phyloP scores from a whole-genome alignment of 2,113 vertebrate genomes.

The Tichodroma muraria region DNA sequence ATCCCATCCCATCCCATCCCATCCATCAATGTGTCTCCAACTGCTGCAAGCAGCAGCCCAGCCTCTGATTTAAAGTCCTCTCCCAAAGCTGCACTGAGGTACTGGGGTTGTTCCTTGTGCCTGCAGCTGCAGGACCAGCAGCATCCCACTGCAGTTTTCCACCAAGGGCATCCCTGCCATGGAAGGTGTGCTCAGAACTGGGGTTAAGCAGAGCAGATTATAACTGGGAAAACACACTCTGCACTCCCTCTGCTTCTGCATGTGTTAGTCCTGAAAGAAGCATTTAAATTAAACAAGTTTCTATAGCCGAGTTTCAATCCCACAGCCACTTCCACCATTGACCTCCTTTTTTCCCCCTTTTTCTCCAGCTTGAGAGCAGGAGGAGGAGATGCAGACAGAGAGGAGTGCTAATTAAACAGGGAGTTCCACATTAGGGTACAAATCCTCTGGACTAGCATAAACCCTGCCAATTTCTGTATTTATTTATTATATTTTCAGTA shows the following conservation, averaged over 20 bases:
- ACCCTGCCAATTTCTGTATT: conserved; percentile 48
- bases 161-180: background rate
- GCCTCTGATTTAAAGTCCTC: background rate
- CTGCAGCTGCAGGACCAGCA: background rate
- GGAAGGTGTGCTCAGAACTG: background rate
- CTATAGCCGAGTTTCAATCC: background rate
- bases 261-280: background rate
- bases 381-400: conserved; percentile 18
- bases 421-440: conserved; percentile 59
- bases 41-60: background rate
- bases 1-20: background rate
- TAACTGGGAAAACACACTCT: background rate
- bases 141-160: background rate
- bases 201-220: background rate
- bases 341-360: background rate
- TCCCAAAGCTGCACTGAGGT: background rate
- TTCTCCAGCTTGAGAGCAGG: background rate
- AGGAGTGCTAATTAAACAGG: conserved; percentile 64
- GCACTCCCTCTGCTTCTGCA: background rate
- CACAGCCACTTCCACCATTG: conserved; percentile 5
- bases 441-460: conserved; percentile 48
- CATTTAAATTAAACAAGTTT: conserved; percentile 42
- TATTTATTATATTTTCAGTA: conserved; percentile 58
- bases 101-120: background rate
- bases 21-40: background rate